These are phyloP conservation scores for Corythoichthys intestinalis DNA, from an alignment of 2,113 vertebrate species.

Conservation along the genomic window DNA sequence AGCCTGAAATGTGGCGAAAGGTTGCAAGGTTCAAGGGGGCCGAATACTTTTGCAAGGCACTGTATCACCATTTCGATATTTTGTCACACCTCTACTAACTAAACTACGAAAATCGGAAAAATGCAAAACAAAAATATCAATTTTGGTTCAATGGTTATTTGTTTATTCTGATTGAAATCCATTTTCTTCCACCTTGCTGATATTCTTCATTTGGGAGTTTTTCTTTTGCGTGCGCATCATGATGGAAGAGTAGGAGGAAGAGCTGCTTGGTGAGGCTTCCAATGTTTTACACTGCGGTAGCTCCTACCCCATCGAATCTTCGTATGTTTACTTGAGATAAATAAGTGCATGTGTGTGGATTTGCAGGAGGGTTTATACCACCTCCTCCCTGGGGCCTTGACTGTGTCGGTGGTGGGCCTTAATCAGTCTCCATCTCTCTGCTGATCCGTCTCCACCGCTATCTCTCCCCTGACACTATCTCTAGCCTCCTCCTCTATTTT, in stretches of 20 bases:
- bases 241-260: too few species aligned
- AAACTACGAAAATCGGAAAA: too few species aligned
- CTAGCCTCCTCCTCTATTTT: slow-evolving; percentile 15
- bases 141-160: too few species aligned
- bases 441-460: slow-evolving; percentile 58
- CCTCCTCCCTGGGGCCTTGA: slow-evolving; percentile 50
- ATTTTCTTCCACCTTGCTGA: background rate
- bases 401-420: slow-evolving; percentile 60
- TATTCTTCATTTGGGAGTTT: background rate
- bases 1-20: too few species aligned
- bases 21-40: too few species aligned
- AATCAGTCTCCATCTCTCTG: slow-evolving; percentile 65
- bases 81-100: too few species aligned
- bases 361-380: slow-evolving; percentile 24
- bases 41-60: too few species aligned
- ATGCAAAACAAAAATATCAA: too few species aligned
- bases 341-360: slow-evolving; percentile 4
- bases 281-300: slow-evolving; percentile 53
- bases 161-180: background rate
- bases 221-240: background rate
- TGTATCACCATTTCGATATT: too few species aligned
- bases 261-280: slow-evolving; percentile 31
- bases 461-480: slow-evolving; percentile 54
- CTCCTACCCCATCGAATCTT: slow-evolving; percentile 48
- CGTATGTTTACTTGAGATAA: too few species aligned